phyloP scores from a whole-genome alignment of 2,113 vertebrate genomes.

The Onychostoma macrolepis region DNA sequence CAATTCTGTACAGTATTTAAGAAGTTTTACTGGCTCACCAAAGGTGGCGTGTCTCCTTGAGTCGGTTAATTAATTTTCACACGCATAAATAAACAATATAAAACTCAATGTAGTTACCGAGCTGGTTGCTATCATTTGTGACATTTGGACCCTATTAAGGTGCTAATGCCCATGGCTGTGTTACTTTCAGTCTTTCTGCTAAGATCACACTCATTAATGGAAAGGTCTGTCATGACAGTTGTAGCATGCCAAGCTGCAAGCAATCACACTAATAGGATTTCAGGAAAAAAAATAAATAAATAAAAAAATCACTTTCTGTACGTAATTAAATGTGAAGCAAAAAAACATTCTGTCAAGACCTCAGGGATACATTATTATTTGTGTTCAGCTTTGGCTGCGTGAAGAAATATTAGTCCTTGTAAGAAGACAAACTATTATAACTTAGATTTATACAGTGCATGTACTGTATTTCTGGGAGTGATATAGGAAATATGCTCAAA shows the following conservation, averaged over 20 bases:
- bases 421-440: slow-evolving; percentile 6
- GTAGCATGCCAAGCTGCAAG: slow-evolving; percentile 35
- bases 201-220: slow-evolving; percentile 49
- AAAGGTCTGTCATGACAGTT: slow-evolving; percentile 48
- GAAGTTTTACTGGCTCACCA: slow-evolving; percentile 22
- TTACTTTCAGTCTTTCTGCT: slow-evolving; percentile 35
- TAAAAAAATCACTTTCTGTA: neutral
- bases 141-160: slow-evolving; percentile 50
- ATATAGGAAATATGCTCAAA: neutral
- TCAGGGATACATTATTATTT: slow-evolving; percentile 12
- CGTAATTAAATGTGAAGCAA: slow-evolving; percentile 18
- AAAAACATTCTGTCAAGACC: slow-evolving; percentile 29
- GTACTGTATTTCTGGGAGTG: neutral
- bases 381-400: neutral
- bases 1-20: slow-evolving; percentile 9
- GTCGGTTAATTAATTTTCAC: slow-evolving; percentile 39
- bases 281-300: neutral
- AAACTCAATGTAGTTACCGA: slow-evolving; percentile 21
- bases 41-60: neutral
- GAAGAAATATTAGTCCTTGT: neutral
- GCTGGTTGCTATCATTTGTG: slow-evolving; percentile 45
- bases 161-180: slow-evolving; percentile 36
- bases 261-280: slow-evolving; percentile 37
- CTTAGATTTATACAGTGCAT: neutral
- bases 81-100: slow-evolving; percentile 11